A percentile compares a stretch with the other conserved stretches of the same genome.
Conservation (phyloP, 2,797 vertebrate genomes). For the Sebastes dallii region DNA sequence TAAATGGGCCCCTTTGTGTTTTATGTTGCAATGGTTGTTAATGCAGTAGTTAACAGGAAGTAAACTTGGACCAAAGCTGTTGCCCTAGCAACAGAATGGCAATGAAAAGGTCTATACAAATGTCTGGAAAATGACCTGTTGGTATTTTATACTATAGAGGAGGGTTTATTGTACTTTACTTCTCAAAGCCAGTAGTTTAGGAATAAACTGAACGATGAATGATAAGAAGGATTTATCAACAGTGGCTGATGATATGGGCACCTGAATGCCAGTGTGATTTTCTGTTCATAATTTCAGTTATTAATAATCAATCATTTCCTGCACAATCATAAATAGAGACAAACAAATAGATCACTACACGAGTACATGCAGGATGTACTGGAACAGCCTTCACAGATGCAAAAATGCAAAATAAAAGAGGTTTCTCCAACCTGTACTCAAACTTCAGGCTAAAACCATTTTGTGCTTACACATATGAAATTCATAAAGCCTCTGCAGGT, state of each 20-base stretch:
- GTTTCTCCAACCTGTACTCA: not conserved
- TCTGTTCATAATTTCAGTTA: not conserved
- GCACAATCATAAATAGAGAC: not conserved
- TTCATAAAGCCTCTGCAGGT: conserved; percentile 17
- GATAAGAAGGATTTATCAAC: not conserved
- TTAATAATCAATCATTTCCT: not conserved
- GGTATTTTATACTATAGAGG: not conserved
- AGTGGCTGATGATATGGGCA: not conserved
- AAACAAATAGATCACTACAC: not conserved
- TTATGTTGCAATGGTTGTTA: no score
- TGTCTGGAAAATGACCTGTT: not conserved
- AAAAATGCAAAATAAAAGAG: not conserved
- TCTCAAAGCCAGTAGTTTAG: not conserved
- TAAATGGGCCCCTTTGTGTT: no score
- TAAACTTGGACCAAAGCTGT: no score
- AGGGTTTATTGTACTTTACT: not conserved
- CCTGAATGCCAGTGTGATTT: not conserved
- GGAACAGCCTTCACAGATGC: not conserved
- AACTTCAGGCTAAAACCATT: not conserved
- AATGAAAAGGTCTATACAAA: not conserved
- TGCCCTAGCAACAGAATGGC: no score
- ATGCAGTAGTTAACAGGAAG: no score
- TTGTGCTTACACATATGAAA: conserved; percentile 37
- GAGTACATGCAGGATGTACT: not conserved
- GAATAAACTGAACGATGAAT: not conserved